Conservation (phyloP, 2,797 vertebrate species). For the Falco cherrug region DNA sequence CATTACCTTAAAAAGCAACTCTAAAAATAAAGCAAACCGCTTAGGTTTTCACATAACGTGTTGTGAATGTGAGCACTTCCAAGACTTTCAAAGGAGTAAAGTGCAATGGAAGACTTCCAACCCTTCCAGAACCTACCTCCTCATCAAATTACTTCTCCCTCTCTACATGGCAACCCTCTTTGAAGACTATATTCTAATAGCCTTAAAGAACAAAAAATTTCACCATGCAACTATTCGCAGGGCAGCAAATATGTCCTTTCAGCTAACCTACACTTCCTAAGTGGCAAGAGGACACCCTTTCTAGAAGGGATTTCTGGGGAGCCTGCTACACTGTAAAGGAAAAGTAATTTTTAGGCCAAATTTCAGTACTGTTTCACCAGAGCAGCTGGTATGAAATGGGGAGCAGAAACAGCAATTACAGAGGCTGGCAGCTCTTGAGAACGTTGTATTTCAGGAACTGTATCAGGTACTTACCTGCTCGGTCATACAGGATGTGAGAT, state of each 20-base stretch:
- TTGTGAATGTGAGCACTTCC: background rate
- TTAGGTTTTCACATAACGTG: background rate
- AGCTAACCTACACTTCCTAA: background rate
- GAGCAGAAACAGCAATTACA: background rate
- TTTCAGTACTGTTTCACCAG: background rate
- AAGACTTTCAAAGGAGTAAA: background rate
- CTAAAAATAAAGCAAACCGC: slow-evolving; percentile 45
- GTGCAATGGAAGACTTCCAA: background rate
- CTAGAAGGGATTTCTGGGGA: background rate
- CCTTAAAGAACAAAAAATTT: background rate
- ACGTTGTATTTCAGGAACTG: background rate
- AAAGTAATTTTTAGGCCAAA: background rate
- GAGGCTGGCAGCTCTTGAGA: background rate
- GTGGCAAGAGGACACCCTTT: background rate
- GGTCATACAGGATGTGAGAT: slow-evolving; percentile 96
- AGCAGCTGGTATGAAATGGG: background rate
- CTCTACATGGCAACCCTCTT: background rate
- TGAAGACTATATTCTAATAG: background rate
- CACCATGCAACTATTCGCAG: background rate
- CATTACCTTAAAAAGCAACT: slow-evolving; percentile 48
- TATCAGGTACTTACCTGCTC: slow-evolving; percentile 84
- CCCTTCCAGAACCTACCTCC: background rate
- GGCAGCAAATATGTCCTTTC: background rate
- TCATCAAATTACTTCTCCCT: background rate
- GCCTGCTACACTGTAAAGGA: background rate